Evolutionary conservation across 2,888 invertebrate genomes (phyloP).

Genomic region (Aporophyla lueneburgensis): DNA sequence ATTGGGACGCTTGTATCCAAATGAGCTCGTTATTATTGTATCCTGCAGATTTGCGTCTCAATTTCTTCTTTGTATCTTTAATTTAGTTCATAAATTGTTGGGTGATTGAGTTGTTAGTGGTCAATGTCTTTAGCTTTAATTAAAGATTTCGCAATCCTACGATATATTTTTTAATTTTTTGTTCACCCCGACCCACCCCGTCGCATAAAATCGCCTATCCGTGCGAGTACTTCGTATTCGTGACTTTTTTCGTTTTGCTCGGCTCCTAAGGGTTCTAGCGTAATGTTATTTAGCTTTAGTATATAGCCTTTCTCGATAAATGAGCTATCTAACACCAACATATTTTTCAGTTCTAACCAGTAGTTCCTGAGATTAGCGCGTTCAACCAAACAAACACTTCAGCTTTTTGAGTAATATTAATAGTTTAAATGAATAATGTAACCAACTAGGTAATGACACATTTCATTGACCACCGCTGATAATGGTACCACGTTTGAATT

Average conservation of each 20-base stretch:
- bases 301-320: too few species aligned
- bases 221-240: too few species aligned
- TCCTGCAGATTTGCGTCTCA: slow-evolving; percentile 1
- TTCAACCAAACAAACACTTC: not conserved
- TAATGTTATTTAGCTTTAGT: too few species aligned
- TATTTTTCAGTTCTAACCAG: too few species aligned
- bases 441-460: not conserved
- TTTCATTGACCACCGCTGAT: not conserved
- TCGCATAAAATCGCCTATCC: too few species aligned
- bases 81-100: not conserved
- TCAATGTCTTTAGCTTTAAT: not conserved
- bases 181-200: too few species aligned
- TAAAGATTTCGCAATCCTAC: not conserved
- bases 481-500: not conserved
- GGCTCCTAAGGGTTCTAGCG: too few species aligned
- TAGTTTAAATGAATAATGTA: not conserved
- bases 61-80: slow-evolving; percentile 5
- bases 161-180: too few species aligned
- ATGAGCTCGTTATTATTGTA: slow-evolving; percentile 29
- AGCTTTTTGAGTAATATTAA: too few species aligned
- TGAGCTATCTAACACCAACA: too few species aligned
- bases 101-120: not conserved
- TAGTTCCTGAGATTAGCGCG: too few species aligned
- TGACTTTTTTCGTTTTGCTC: too few species aligned
- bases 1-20: slow-evolving; percentile 36